These are phyloP conservation scores for Spongilla lacustris DNA, from an alignment of 37 sponge, comb jelly and placozoan species.

Conservation along the genomic window DNA sequence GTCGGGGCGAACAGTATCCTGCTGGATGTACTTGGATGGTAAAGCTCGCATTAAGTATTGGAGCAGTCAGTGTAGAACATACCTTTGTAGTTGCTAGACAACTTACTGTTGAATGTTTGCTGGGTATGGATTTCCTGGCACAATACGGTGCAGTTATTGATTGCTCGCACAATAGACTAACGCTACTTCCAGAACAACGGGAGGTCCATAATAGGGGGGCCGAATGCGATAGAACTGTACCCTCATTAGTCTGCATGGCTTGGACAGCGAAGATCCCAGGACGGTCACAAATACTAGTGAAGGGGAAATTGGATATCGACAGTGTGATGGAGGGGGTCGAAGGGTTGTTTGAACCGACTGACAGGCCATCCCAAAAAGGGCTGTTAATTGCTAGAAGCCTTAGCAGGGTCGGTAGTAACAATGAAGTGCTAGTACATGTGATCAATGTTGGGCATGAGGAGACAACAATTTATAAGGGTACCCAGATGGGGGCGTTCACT, in stretches of 20 bases:
- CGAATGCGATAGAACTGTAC: not conserved
- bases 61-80: not conserved
- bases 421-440: slow-evolving; percentile 6
- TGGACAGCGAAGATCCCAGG: not conserved
- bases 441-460: not conserved
- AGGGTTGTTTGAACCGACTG: not conserved
- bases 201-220: not conserved
- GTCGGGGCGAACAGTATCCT: slow-evolving; percentile 8
- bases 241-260: not conserved
- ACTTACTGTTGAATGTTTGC: slow-evolving; percentile 5
- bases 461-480: not conserved
- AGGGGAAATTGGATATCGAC: not conserved
- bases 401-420: not conserved
- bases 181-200: not conserved
- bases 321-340: not conserved
- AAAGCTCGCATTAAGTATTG: not conserved
- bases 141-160: slow-evolving; percentile 9
- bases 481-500: not conserved
- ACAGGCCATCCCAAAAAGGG: not conserved
- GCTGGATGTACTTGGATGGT: not conserved
- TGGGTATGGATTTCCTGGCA: slow-evolving; percentile 15
- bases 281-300: not conserved
- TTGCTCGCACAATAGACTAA: not conserved
- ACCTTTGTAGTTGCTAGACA: slow-evolving; percentile 3
- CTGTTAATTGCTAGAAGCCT: slow-evolving; percentile 14